phyloP scores from a whole-genome alignment of 2,113 vertebrate species.

The Spheniscus mendiculus region DNA sequence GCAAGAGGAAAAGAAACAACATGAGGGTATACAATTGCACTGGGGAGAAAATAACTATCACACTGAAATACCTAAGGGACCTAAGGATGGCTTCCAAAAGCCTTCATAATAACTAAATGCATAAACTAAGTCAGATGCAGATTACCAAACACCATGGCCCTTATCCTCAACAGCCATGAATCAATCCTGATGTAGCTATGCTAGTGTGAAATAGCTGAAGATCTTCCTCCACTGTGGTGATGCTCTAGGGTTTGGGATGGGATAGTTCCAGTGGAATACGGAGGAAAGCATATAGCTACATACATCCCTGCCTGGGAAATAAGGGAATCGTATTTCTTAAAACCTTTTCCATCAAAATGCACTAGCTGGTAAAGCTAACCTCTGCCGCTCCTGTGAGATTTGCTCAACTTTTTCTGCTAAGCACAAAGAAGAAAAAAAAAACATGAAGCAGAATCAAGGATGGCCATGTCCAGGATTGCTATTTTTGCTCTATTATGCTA shows the following conservation, averaged over 20 bases:
- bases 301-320: background rate
- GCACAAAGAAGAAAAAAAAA: background rate
- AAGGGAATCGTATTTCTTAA: background rate
- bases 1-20: background rate
- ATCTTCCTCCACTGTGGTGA: background rate
- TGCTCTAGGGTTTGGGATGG: background rate
- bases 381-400: background rate
- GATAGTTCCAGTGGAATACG: background rate
- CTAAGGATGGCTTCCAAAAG: background rate
- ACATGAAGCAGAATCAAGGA: background rate
- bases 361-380: background rate
- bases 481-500: background rate
- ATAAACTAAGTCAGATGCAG: conserved; percentile 1
- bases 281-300: background rate
- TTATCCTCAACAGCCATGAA: background rate
- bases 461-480: background rate
- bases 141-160: background rate
- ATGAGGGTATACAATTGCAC: background rate
- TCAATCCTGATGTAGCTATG: background rate
- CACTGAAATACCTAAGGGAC: background rate
- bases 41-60: background rate
- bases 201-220: background rate
- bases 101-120: background rate
- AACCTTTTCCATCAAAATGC: background rate
- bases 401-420: background rate